Evolutionary conservation across 2,113 vertebrate species (phyloP), one percentile per base, ranked within the genome.

Genomic region (Abramis brama): DNA sequence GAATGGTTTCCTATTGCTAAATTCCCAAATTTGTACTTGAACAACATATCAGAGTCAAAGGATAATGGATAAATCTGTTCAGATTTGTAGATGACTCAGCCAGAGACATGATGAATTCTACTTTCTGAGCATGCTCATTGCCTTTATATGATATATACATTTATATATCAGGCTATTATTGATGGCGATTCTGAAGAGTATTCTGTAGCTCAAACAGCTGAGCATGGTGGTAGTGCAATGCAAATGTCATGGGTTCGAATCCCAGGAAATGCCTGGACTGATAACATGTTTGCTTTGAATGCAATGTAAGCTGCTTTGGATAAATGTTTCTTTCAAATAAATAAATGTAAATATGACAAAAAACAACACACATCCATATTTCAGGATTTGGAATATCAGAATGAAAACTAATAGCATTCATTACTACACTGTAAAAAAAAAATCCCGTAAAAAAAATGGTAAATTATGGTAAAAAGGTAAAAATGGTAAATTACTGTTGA

Each of bases 341-440:
- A n/a, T n/a, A 33, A 6, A 45, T 25, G 2, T 25, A 60, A 60
- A 60, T 1, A 52, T 52, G 15, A 21, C 23, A n/a, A 60, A n/a
- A 21, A 23, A 59, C 21, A 7, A 7, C 17, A 59, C 19, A 23
- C 17, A 59, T 59, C 6, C 55, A n/a, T 52, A 27, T 30, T 82
- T 76, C 79, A 68, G 27, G 39, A 12, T 3, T 4, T 30, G 17
- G 10, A 30, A 50, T 15, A 13, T 30, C n/a, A 50, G 11, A 83
- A 23, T 78, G 55, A 57, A 21, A 68, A 70, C 80, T 68, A 70
- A 76, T 68, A 70, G 36, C 52, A 79, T 52, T 52, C 50, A 57
- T 79, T 50, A 73, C 80, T 39, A 21, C n/a, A n/a, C n/a, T n/a
- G n/a, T n/a, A n/a, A n/a, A n/a, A n/a, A n/a, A n/a, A n/a, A n/a